Evolutionary conservation across 1,140 invertebrate species (phyloP), one percentile per base, ranked within the genome.

Genomic region (Copidosoma floridanum): DNA sequence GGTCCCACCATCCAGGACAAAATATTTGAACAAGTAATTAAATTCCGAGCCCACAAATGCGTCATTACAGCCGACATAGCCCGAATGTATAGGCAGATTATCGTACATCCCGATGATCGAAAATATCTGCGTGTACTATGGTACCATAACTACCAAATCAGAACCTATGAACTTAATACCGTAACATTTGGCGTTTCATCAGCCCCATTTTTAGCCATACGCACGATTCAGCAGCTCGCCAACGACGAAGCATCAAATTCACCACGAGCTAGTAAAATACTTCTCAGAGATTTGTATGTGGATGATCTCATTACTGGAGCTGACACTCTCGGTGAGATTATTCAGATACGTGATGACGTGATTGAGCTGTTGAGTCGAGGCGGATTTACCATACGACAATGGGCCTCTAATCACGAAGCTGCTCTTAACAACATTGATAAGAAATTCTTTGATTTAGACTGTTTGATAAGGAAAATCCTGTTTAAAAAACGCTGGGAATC

Each of bases 81-180:
- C 29, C 76, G 81, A 61, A 80, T 78, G 75, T 77, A 76, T 65
- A 55, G 73, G 14, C 69, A 74, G 46, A 68, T 78, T 21, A 46
- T 47, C 10, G 57, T 80, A 8, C 52, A 66, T 29, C 12, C 53
- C 27, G 63, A 71, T 21, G 69, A 77, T 57, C 21, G 51, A 10
- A 54, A 64, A 48, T 68, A 67, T 57, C 75, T 78, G 53, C 61
- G 65, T 56, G 75, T 79, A 21, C 16, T 57, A 10, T 57, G 43
- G 43, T 12, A 38, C 18, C 12, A 6, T 24, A n/a, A 37, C 2
- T 23, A 26, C 16, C 8, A 14, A 1, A 47, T 40, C n/a, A 18
- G 73, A 3, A 40, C 57, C 43, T 51, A 20, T 18, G 6, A 41
- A 41, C 40, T 41, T 12, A 41, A 41, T 41, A 41, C n/a, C 18